A percentile compares a stretch with the other conserved stretches of the same genome.
These are phyloP conservation scores for Monopis laevigella DNA, from an alignment of 2,888 invertebrate genomes.

Conservation along the genomic window DNA sequence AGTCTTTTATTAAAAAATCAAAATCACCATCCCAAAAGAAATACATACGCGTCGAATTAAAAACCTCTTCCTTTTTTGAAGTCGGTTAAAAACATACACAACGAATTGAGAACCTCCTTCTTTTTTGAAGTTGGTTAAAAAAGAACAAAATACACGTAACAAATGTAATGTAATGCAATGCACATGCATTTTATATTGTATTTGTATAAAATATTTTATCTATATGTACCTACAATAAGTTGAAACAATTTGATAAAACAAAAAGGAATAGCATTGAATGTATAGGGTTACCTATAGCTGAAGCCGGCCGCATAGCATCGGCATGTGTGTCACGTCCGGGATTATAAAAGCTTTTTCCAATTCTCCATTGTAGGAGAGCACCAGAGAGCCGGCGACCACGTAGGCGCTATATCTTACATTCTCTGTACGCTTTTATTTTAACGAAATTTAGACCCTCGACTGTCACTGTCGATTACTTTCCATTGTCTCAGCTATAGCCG, in stretches of 20 bases:
- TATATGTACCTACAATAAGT: too few species aligned
- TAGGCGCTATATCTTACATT: constrained; percentile 64
- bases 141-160: too few species aligned
- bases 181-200: too few species aligned
- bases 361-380: constrained; percentile 59
- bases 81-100: too few species aligned
- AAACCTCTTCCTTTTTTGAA: too few species aligned
- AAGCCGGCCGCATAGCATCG: constrained; percentile 24
- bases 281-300: constrained; percentile 11
- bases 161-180: too few species aligned
- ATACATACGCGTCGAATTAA: too few species aligned
- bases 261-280: constrained; percentile 6
- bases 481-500: constrained; percentile 49
- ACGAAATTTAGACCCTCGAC: constrained; percentile 58
- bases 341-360: constrained; percentile 69
- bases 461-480: constrained; percentile 62
- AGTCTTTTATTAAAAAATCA: too few species aligned
- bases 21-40: too few species aligned
- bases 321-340: constrained; percentile 63
- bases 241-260: constrained; percentile 7
- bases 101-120: too few species aligned
- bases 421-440: constrained; percentile 65
- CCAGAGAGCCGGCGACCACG: constrained; percentile 58
- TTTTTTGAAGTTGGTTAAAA: too few species aligned
- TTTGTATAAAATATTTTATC: too few species aligned